Conservation (phyloP, 2,888 invertebrate genomes). For the Coecobrya sp. region DNA sequence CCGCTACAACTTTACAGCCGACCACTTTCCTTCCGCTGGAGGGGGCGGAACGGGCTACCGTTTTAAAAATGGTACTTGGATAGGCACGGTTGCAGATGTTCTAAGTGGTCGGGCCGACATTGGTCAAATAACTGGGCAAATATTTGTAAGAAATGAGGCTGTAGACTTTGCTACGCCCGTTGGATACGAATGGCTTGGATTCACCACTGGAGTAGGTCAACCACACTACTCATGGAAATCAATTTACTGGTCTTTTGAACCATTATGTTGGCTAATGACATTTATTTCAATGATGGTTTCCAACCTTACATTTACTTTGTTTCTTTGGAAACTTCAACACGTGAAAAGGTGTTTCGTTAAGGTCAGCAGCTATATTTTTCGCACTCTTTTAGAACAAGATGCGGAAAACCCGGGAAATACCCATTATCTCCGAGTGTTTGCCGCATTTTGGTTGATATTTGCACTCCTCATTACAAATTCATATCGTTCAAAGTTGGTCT, state of each 20-base stretch:
- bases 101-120: conserved; percentile 68
- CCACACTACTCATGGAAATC: conserved; percentile 78
- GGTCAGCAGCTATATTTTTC: neutral
- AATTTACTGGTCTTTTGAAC: conserved; percentile 72
- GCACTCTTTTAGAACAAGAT: neutral
- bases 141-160: conserved; percentile 30
- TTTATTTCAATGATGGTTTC: neutral
- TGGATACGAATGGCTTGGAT: conserved; percentile 66
- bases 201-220: conserved; percentile 61
- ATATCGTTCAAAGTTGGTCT: conserved; percentile 49
- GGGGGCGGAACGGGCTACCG: conserved; percentile 57
- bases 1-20: conserved; percentile 59
- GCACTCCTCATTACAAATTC: conserved; percentile 9
- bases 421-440: neutral
- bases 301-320: neutral
- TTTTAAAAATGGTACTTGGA: conserved; percentile 75
- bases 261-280: neutral
- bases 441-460: conserved; percentile 40
- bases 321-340: neutral
- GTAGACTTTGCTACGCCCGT: conserved; percentile 71
- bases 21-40: conserved; percentile 30
- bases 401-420: neutral
- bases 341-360: neutral
- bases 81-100: conserved; percentile 78
- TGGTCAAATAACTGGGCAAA: conserved; percentile 63